These are phyloP conservation scores for Sebastes elongatus DNA, from an alignment of 2,797 vertebrate genomes.

Conservation along the genomic window DNA sequence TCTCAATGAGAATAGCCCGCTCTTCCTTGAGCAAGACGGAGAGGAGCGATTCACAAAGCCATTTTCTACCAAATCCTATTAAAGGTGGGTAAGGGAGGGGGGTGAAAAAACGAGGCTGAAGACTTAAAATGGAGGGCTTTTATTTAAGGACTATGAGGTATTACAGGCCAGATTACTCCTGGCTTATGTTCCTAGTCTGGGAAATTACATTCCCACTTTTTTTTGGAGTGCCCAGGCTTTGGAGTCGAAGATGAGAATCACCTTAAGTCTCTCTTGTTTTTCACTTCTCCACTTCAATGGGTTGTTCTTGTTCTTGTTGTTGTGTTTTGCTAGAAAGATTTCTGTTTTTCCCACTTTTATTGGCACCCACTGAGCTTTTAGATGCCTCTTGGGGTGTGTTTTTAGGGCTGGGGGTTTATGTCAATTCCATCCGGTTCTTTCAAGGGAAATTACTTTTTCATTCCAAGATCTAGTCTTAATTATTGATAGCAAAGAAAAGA, in stretches of 20 bases:
- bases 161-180: conserved; percentile 87
- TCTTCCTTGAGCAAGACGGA: conserved; percentile 84
- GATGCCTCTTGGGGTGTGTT: conserved; percentile 69
- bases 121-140: conserved; percentile 87
- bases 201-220: conserved; percentile 86
- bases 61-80: conserved; percentile 89
- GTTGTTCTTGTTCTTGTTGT: conserved; percentile 72
- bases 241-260: conserved; percentile 79
- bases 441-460: conserved; percentile 79
- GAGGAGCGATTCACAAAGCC: conserved; percentile 84
- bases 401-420: conserved; percentile 66
- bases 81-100: conserved; percentile 76
- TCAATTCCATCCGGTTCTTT: conserved; percentile 69
- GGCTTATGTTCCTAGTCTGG: conserved; percentile 86
- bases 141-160: conserved; percentile 88
- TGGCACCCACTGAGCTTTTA: conserved; percentile 70
- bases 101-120: conserved; percentile 71
- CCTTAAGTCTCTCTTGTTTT: conserved; percentile 82
- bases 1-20: conserved; percentile 82
- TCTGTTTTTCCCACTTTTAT: conserved; percentile 74
- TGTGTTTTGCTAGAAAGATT: conserved; percentile 75
- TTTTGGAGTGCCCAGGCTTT: conserved; percentile 75
- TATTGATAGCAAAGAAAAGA: conserved; percentile 72
- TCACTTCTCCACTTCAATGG: conserved; percentile 76
- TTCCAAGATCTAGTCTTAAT: conserved; percentile 76